phyloP scores from a whole-genome alignment of 1,140 invertebrate genomes.

The Drosophila pallidifrons region DNA sequence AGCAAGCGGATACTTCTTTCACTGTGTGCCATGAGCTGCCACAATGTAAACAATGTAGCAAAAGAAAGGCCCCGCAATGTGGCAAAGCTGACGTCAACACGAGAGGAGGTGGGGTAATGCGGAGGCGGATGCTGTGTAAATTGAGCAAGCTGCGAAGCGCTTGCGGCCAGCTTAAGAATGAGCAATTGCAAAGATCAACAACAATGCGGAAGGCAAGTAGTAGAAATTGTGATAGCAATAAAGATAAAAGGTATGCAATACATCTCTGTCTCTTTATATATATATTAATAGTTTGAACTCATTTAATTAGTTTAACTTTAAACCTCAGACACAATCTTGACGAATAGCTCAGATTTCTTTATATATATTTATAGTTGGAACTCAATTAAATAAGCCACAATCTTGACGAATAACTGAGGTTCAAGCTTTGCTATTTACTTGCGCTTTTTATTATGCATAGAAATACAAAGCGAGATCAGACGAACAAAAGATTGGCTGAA shows the following conservation, averaged over 20 bases:
- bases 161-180: constrained; percentile 16
- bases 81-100: not conserved
- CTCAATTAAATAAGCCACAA: not conserved
- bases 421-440: not conserved
- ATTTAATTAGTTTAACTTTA: no score
- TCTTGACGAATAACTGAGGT: no score
- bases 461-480: not conserved
- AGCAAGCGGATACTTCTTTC: constrained; percentile 6
- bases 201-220: constrained; percentile 31
- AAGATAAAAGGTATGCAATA: not conserved
- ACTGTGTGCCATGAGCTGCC: constrained; percentile 11
- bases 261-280: no score
- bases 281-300: no score
- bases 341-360: no score
- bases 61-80: not conserved
- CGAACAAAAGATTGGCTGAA: not conserved
- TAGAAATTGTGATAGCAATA: constrained; percentile 5
- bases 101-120: no score
- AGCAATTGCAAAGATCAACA: constrained; percentile 37
- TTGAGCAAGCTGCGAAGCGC: constrained; percentile 34
- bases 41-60: constrained; percentile 35
- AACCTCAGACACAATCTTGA: no score
- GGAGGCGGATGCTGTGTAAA: constrained; percentile 21
- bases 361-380: not conserved
- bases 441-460: no score